phyloP scores from a whole-genome alignment of 1,140 invertebrate genomes.

The Brachionus plicatilis region DNA sequence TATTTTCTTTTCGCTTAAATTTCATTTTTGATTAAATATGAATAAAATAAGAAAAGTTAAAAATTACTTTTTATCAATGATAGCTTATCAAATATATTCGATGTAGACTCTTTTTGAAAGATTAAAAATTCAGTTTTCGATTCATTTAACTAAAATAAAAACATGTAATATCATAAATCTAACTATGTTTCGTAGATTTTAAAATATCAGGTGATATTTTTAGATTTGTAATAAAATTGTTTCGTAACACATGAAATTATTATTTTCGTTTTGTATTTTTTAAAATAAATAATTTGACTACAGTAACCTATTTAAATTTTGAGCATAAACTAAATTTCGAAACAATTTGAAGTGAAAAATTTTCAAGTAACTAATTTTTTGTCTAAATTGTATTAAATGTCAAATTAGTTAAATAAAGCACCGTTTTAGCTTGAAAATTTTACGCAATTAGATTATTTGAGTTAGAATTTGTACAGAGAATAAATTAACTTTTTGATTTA shows the following conservation, averaged over 20 bases:
- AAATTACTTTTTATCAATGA: neutral
- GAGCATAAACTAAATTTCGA: neutral
- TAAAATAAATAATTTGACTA: neutral
- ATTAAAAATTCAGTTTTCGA: neutral
- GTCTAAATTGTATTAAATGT: neutral
- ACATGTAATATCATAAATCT: neutral
- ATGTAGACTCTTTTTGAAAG: neutral
- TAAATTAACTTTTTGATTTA: neutral
- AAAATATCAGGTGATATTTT: neutral
- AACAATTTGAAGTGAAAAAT: neutral
- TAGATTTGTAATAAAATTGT: neutral
- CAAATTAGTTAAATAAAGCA: neutral
- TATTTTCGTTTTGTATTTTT: neutral
- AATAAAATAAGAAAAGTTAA: neutral
- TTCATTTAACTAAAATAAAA: neutral
- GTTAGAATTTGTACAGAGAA: neutral
- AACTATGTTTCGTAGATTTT: no score
- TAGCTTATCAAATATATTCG: neutral
- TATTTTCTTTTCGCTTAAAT: neutral
- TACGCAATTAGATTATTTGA: neutral
- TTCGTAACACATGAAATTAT: neutral
- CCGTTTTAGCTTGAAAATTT: neutral
- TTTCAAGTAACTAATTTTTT: neutral
- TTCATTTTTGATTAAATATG: neutral
- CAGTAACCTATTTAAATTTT: neutral